Base-by-base conservation (phyloP, 2,888 invertebrate species). In the Lasioglossum marginatum region DNA sequence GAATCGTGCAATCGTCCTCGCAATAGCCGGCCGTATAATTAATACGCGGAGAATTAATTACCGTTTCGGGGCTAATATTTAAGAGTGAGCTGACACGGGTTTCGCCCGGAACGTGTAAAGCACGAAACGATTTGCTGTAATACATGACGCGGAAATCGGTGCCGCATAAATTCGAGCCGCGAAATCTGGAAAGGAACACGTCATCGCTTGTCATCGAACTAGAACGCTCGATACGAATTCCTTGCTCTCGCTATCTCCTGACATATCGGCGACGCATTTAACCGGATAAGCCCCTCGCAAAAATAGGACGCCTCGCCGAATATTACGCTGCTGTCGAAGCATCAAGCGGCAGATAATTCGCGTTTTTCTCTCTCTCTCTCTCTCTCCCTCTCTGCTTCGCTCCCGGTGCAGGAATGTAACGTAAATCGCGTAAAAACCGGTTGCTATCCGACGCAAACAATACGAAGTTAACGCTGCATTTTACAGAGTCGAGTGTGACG, bases 181-280 rank as follows among this genome's bases (percentile, higher is more conserved):
- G 85, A 85, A 72, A 71, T 57, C 60, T 81, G 66, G 63, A 78
- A 80, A 83, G 73, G 72, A 73, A 81, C 78, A 70, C 83, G 87
- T 86, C 79, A 79, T 80, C 75, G 76, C 48, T 70, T 81, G 79
- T 87, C 87, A 85, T 85, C 90, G 85, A 92, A 91, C 89, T 89
- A 91, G 89, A 90, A 89, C 89, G 89, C 88, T 90, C 88, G 89
- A 91, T 88, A 89, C 85, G 86, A 83, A 87, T 81, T 85, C 73
- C 75, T 82, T 82, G 71, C 75, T 40, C 78, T 31, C 78, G 52
- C 52, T 82, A 89, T 82, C 83, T 79, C 66, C 73, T 60, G 82
- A 79, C 86, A 78, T 89, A 89, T 81, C 83, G 75, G 52, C 86
- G 72, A 71, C 80, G 71, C 80, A 43, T 74, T 89, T 85, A 81